Conservation (phyloP, 1,140 invertebrate genomes). For the Eupristina koningsbergeri region DNA sequence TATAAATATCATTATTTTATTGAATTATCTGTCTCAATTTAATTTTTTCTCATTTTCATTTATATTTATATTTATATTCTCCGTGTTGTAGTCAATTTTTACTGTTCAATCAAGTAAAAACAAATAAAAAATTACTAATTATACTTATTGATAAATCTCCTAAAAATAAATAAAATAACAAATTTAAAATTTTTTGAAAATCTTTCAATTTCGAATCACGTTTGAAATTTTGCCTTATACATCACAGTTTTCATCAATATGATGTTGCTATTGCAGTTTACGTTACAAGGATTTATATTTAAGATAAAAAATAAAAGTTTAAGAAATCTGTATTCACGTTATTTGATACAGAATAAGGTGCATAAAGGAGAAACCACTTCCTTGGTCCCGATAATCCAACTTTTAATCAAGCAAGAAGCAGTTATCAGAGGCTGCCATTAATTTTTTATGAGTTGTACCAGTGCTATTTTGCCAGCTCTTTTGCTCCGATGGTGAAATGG, state of each 20-base stretch:
- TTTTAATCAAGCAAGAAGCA: too few species aligned
- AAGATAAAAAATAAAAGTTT: constrained; percentile 19
- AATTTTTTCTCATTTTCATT: too few species aligned
- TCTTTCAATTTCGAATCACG: not conserved
- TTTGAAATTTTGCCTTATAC: not conserved
- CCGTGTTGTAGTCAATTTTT: too few species aligned
- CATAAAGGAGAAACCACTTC: not conserved
- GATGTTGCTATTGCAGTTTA: not conserved
- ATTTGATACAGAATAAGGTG: constrained; percentile 44
- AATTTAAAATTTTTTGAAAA: not conserved
- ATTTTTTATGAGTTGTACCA: constrained; percentile 44
- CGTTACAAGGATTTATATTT: not conserved
- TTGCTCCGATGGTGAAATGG: not conserved
- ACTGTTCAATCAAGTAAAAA: not conserved
- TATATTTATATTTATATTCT: too few species aligned
- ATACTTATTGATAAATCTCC: not conserved
- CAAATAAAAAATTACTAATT: not conserved
- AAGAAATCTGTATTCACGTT: not conserved
- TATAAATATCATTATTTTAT: too few species aligned
- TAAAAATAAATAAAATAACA: not conserved
- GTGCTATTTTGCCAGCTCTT: not conserved
- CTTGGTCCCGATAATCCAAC: not conserved
- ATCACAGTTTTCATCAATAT: not conserved
- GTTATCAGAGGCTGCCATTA: constrained; percentile 8
- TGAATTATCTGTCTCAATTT: too few species aligned